Evolutionary conservation across 2,888 invertebrate species (phyloP), one percentile per base, ranked within the genome.

Genomic region (Harmothoe impar): DNA sequence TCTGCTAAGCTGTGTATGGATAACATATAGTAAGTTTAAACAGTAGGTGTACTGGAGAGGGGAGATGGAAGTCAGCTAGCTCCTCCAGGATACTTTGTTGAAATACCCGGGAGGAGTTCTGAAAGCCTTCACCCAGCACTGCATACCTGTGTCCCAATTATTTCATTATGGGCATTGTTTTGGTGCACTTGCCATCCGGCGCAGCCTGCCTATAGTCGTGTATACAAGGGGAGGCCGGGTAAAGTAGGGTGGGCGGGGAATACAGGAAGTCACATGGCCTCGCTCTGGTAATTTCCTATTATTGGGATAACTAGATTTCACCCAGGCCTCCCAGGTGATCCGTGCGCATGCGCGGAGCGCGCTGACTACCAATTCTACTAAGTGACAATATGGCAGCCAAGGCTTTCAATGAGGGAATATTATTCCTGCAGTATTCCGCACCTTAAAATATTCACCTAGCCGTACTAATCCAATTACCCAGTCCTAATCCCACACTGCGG

Each of bases 291-390:
- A 84, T 84, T 84, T 20, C 84, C 84, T 43, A 84, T 84, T 84
- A 84, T 84, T 51, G 84, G 43, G 43, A 84, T 84, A 84, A 84
- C 84, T 84, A 84, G 84, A 84, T 84, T 84, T 84, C 84, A 84
- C 51, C 51, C 84, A 33, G n/a, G 0, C 15, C 33, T 84, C 84
- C 51, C 84, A 84, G 84, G 84, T 84, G 84, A 84, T 62, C 62
- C 15, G 43, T 17, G 51, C n/a, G 43, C 84, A 84, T 84, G 43
- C 33, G 43, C 78, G 43, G 43, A 43, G 43, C 3, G 43, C 62
- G 0, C 23, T 51, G 52, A 43, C 31, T 86, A 86, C 86, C 56
- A 86, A 86, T 86, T 54, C 54, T 17, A 29, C 86, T 86, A 86
- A 86, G 86, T 54, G 86, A 86, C 86, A 86, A 86, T 86, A 86